Base-by-base conservation (phyloP, 1,140 invertebrate genomes). In the Streblospio benedicti region DNA sequence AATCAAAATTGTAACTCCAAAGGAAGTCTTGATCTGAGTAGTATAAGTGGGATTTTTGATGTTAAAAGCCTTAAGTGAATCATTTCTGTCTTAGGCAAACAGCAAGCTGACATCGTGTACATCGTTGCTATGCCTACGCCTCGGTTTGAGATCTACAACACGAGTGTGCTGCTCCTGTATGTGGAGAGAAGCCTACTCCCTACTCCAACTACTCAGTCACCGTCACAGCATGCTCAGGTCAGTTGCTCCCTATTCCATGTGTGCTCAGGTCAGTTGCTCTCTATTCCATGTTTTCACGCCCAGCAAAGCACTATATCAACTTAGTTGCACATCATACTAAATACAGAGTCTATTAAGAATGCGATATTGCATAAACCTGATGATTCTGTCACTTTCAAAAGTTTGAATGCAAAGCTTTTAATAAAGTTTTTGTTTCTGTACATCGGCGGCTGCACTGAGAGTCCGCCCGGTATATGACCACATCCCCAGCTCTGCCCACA, bases 371-470 rank as follows among this genome's bases (percentile, higher is more conserved):
- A n/a, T n/a, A n/a, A n/a, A n/a, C n/a, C n/a, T n/a, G 50, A 25
- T 28, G 28, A n/a, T 51, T 28, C 28, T 51, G 50, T 51, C 20
- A 51, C 28, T 2, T 28, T 51, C n/a, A n/a, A n/a, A n/a, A n/a
- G 50, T 20, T n/a, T 25, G n/a, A 28, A n/a, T 51, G 20, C n/a
- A n/a, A n/a, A 27, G 20, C 4, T 30, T n/a, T 43, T 30, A 43
- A 27, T 25, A 16, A 6, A 57, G 4, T 43, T 14, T 43, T 45
- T 4, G 47, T 41, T 52, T 44, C 44, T 44, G 32, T 41, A 59
- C 4, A 74, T 62, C 66, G 75, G 71, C 12, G 75, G 75, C 16
- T 76, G 75, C 57, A 75, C 70, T n/a, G 71, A 76, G 61, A 76
- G 75, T 66, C 25, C 58, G n/a, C 47, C 61, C 2, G 55, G 67